Evolutionary conservation across 2,113 vertebrate species (phyloP).

Genomic region (Sturnus vulgaris): DNA sequence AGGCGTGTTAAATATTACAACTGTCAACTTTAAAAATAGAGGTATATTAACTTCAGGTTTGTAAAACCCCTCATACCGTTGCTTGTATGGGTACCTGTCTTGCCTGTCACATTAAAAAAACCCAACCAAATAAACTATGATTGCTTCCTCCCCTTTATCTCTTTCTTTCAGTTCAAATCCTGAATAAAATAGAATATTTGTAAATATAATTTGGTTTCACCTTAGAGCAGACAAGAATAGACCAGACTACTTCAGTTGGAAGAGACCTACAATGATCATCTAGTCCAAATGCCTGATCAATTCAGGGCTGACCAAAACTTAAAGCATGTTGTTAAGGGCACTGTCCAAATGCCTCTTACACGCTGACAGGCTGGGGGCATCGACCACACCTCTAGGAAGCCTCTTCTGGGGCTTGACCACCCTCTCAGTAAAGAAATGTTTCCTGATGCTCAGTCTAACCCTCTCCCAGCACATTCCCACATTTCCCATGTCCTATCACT

Average conservation of each 20-base stretch:
- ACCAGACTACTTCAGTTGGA: neutral
- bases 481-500: neutral
- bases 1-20: neutral
- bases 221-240: neutral
- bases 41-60: neutral
- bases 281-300: neutral
- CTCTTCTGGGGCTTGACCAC: neutral
- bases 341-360: neutral
- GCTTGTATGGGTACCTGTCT: neutral
- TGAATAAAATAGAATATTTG: neutral
- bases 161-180: neutral
- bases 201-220: neutral
- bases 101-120: neutral
- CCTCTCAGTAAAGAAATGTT: neutral
- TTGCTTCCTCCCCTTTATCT: neutral
- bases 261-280: neutral
- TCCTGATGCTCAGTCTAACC: neutral
- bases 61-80: neutral
- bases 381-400: neutral
- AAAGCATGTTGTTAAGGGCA: neutral
- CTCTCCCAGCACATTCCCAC: neutral
- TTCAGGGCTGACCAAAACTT: neutral
- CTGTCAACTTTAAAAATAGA: neutral
- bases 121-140: neutral
- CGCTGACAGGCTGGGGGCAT: neutral